A percentile compares a stretch with the other conserved stretches of the same genome.
Evolutionary conservation across 2,113 vertebrate species (phyloP).

Genomic region (Anoplopoma fimbria): DNA sequence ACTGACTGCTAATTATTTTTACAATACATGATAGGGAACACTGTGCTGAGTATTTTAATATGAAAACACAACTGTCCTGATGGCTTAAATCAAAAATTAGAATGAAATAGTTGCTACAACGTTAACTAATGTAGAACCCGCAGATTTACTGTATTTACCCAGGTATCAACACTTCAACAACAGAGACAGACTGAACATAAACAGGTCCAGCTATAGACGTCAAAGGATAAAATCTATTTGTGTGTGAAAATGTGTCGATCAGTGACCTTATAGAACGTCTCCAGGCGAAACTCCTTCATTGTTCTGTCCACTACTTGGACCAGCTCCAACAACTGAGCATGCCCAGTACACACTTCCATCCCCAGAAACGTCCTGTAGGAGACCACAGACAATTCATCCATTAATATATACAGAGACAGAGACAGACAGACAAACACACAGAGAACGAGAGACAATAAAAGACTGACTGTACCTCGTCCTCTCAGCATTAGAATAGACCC

Average conservation of each 20-base stretch:
- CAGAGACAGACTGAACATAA: neutral
- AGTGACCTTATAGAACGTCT: constrained; percentile 91
- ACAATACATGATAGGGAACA: neutral
- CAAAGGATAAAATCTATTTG: neutral
- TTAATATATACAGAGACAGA: neutral
- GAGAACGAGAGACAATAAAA: neutral
- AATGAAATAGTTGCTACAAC: neutral
- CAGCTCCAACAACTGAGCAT: constrained; percentile 87
- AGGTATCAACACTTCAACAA: neutral
- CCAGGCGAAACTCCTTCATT: constrained; percentile 90
- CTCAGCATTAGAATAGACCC: constrained; percentile 92
- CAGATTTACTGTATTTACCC: neutral
- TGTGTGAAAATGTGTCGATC: neutral
- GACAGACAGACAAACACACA: no score
- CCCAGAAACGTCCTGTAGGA: constrained; percentile 91
- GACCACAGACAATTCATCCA: constrained; percentile 4
- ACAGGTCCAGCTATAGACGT: neutral
- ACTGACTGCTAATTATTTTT: neutral
- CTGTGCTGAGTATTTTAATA: neutral
- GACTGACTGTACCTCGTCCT: constrained; percentile 87
- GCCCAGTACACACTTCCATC: constrained; percentile 88
- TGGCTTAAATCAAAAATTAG: neutral
- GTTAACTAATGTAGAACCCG: neutral
- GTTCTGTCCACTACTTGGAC: constrained; percentile 88
- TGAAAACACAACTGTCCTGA: neutral